phyloP scores from a whole-genome alignment of 1,140 invertebrate genomes.

The Berghia stephanieae region DNA sequence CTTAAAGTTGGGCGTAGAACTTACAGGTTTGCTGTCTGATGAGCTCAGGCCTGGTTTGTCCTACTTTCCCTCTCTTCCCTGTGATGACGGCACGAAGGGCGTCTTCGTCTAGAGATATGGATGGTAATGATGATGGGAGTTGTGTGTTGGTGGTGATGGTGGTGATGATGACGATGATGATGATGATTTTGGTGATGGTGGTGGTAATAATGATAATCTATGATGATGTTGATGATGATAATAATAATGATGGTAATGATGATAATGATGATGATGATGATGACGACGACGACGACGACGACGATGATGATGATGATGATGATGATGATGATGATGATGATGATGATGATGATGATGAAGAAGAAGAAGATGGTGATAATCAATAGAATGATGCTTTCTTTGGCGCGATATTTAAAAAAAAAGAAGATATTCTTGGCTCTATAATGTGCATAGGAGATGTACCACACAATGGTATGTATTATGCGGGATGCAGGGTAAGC shows the following conservation, averaged over 20 bases:
- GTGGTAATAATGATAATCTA: no score
- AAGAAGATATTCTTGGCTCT: neutral
- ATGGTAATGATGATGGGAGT: neutral
- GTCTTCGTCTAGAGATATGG: neutral
- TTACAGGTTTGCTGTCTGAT: no score
- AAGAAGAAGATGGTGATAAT: slow-evolving; percentile 1
- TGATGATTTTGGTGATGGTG: no score
- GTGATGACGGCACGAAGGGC: neutral
- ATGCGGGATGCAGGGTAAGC: no score
- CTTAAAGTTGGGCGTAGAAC: no score
- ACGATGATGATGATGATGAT: slow-evolving; percentile 13
- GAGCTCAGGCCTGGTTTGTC: no score
- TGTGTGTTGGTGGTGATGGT: neutral
- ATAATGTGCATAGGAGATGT: no score
- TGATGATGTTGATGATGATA: neutral
- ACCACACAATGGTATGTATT: no score
- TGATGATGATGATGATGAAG: neutral
- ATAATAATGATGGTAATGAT: neutral
- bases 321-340: neutral
- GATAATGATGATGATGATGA: slow-evolving; percentile 1
- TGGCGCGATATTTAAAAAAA: neutral
- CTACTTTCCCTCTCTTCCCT: no score
- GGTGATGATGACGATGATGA: neutral
- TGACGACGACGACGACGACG: neutral
- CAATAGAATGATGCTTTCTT: neutral